A percentile compares a stretch with the other conserved stretches of the same genome.
Evolutionary conservation across 2,113 vertebrate species (phyloP).

Genomic region (Pedetes capensis): DNA sequence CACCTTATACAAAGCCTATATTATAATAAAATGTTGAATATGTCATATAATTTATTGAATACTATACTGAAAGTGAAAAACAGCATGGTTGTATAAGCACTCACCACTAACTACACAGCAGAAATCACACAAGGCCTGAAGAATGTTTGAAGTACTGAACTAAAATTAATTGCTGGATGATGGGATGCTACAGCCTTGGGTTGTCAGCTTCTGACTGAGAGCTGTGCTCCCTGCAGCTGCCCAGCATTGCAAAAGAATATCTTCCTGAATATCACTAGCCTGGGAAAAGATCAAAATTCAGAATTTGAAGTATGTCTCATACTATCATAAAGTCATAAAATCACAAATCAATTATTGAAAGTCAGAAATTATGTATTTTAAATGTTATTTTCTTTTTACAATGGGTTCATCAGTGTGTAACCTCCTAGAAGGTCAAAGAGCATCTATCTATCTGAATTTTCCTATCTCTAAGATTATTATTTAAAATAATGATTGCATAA

Average conservation of each 20-base stretch:
- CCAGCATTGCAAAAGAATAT: background rate
- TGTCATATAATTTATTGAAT: background rate
- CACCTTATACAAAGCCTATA: background rate
- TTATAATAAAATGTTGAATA: background rate
- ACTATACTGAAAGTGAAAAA: background rate
- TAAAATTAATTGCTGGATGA: background rate
- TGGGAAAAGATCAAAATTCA: background rate
- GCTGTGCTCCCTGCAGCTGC: background rate
- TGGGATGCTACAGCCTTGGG: background rate
- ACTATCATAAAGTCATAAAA: background rate
- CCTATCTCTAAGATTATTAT: background rate
- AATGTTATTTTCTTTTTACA: background rate
- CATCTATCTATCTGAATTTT: background rate
- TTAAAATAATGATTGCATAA: background rate
- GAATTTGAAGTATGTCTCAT: background rate
- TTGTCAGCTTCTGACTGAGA: background rate
- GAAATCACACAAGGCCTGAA: background rate
- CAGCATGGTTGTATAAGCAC: background rate
- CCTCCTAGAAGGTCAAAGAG: background rate
- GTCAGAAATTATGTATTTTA: background rate
- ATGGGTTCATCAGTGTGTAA: background rate
- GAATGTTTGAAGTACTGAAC: background rate
- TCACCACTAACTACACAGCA: background rate
- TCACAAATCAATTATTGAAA: background rate
- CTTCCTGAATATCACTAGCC: no score